Base-by-base conservation (phyloP, 2,797 vertebrate species). In the Remorina albescens region DNA sequence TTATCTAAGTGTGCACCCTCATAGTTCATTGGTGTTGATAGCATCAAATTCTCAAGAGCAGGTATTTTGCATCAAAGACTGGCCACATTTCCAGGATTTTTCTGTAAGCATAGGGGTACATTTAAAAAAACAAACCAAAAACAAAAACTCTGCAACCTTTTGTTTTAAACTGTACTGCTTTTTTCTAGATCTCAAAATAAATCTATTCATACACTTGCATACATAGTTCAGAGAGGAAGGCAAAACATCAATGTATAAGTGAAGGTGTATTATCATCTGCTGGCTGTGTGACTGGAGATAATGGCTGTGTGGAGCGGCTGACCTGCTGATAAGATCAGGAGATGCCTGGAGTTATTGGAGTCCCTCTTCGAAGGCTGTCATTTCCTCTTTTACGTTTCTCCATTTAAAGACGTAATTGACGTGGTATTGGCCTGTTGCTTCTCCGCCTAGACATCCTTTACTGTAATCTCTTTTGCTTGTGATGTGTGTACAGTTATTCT, bases 301-400 rank as follows among this genome's bases (percentile, higher is more conserved):
- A 54, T 54, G 63, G 28, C 64, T 58, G 30, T 28, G n/a, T 30
- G n/a, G 57, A 63, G 62, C 3, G 32, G 12, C 60, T 56, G 57
- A 69, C 58, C 61, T 64, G 36, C 78, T 81, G 89, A 91, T 87
- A 84, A 85, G 75, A 84, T 86, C 85, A 75, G 81, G 73, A 83
- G 73, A 71, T 81, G 81, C 70, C 82, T 85, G 70, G 46, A 83
- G 71, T 89, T 86, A 88, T 66, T 71, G 78, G 67, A 84, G 67
- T 76, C 71, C 66, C 68, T 82, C 55, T 72, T 79, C 60, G 55
- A 76, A 84, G 65, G 65, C 76, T 72, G 74, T 89, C 76, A 84
- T 92, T 93, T 89, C 87, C 81, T 86, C 67, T 90, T 85, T 84
- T 73, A 84, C 50, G 70, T 55, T 71, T 86, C 68, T 74, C 63